Evolutionary conservation across 2,113 vertebrate genomes (phyloP), one percentile per base, ranked within the genome.

Genomic region (Stomatorhinus ivindoensis): DNA sequence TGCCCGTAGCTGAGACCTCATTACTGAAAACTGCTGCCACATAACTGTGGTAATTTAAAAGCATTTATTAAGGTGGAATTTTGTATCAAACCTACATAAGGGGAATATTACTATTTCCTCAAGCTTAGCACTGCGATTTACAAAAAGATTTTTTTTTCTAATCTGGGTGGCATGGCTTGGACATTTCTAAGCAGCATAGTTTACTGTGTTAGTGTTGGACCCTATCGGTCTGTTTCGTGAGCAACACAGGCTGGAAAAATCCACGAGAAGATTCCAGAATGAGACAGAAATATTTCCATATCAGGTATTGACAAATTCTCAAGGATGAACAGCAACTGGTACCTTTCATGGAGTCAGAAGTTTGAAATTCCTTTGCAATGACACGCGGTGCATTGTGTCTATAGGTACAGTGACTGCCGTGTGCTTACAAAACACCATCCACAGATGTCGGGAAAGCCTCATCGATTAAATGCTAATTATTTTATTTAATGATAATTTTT

Each of bases 201-300:
- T 17, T 42, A 42, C 35, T 80, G 35, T 39, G 35, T 80, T 80
- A 0, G 13, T 80, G 73, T 80, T 80, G 73, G 4, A 39, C 3
- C 31, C 73, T 19, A 42, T 80, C 11, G 1, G 73, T 42, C 27
- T 5, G 27, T 73, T 35, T 73, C 13, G 2, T 35, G 65, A 73
- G 65, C 35, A 15, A 3, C 27, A 55, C 31, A 42, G 48, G 50
- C 6, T 48, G 17, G 17, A 76, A 53, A 53, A 35, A 53, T 21
- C 31, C 11, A 0, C 11, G 13, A 51, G 27, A 50, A 48, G 10
- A 35, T 82, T 82, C 73, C 51, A 48, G 39, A 44, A 55, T 31
- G 46, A 83, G 88, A 53, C 47, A 89, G 88, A 53, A 55, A 55
- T 76, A 44, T 83, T 89, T 89, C 27, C 69, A 24, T 82, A 82